Evolutionary conservation across 2,888 invertebrate species (phyloP).

Genomic region (Lissocephala sabroskyi): DNA sequence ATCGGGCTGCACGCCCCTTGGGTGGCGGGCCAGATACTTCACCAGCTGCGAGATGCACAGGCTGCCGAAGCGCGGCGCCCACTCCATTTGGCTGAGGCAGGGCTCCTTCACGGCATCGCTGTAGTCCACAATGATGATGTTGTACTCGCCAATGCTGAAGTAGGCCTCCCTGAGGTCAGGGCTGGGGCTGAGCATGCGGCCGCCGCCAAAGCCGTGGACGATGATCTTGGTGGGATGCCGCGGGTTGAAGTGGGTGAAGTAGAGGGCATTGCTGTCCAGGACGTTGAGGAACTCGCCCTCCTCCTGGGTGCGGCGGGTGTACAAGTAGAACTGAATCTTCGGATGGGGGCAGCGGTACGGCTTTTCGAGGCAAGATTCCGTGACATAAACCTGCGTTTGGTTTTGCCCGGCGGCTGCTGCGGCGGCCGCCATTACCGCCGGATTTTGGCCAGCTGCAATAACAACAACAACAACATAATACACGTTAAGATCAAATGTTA

Average conservation of each 20-base stretch:
- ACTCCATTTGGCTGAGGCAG: constrained; percentile 84
- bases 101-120: constrained; percentile 85
- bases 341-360: constrained; percentile 88
- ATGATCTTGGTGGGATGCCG: constrained; percentile 88
- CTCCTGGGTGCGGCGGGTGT: constrained; percentile 85
- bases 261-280: constrained; percentile 79
- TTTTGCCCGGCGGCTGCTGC: constrained; percentile 67
- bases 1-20: constrained; percentile 82
- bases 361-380: constrained; percentile 85
- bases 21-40: constrained; percentile 84
- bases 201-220: constrained; percentile 93
- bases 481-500: constrained; percentile 5
- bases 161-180: constrained; percentile 89
- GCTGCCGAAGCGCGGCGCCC: constrained; percentile 78
- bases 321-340: constrained; percentile 86
- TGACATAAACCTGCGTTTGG: constrained; percentile 80
- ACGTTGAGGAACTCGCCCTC: constrained; percentile 83
- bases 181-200: constrained; percentile 85
- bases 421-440: constrained; percentile 44
- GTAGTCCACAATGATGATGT: constrained; percentile 91
- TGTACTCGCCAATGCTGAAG: constrained; percentile 85
- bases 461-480: no score
- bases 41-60: constrained; percentile 87
- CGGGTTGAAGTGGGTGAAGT: constrained; percentile 83
- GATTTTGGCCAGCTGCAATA: constrained; percentile 54